Evolutionary conservation across 2,888 invertebrate genomes (phyloP), one percentile per base, ranked within the genome.

Genomic region (Conistra vaccinii): DNA sequence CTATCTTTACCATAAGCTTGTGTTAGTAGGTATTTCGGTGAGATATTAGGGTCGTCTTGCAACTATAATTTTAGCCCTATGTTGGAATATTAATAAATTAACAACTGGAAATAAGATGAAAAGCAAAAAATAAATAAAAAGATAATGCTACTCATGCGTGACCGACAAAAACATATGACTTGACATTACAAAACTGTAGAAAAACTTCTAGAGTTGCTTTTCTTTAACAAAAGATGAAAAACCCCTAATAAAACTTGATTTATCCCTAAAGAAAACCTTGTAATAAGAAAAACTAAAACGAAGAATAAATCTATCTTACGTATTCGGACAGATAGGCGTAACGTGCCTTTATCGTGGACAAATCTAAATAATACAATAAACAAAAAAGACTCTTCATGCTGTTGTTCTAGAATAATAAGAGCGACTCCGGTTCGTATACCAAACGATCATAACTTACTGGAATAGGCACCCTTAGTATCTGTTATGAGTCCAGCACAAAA

Each of bases 341-440:
- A 70, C 76, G 53, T 39, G 55, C 39, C 55, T 74, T 61, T 86
- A 73, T 84, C 80, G 65, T 60, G 74, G 57, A 67, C 72, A 65
- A 69, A 83, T 78, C 81, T 86, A 74, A 86, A 85, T 80, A 83
- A 71, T 57, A 73, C 71, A 73, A 76, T 84, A 73, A 74, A 84
- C 69, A 75, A 42, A 73, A 65, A 51, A 55, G 20, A 48, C 29
- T 68, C 45, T 67, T 68, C 29, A 42, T 68, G 32, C 23, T 45
- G 42, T 72, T 78, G 73, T 70, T 72, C 63, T 73, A 78, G 67
- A 75, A 78, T 81, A 83, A 82, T 69, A 81, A 61, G 62, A 82
- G 60, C 51, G 55, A 78, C 71, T 83, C 53, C 53, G 65, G 66
- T 69, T 77, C 73, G 71, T 69, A 72, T 66, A 69, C 73, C 42